A percentile compares a stretch with the other conserved stretches of the same genome.
These are phyloP conservation scores for Calonectris borealis DNA, from an alignment of 2,113 vertebrate species.

Conservation along the genomic window DNA sequence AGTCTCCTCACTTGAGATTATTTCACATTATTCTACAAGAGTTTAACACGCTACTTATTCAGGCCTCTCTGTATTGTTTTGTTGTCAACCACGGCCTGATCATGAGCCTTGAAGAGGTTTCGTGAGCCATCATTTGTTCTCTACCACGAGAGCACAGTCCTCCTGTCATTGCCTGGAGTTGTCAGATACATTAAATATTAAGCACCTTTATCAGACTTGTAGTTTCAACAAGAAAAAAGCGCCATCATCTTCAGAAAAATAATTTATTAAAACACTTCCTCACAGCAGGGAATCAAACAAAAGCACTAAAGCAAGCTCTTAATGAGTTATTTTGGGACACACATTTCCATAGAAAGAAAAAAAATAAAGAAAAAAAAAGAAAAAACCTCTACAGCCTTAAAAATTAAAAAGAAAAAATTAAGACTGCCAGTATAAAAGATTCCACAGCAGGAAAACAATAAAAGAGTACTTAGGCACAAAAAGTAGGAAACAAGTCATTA, in stretches of 20 bases:
- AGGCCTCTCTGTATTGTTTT: not conserved
- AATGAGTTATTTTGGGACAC: not conserved
- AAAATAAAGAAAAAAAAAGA: not conserved
- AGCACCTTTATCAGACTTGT: not conserved
- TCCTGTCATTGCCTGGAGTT: not conserved
- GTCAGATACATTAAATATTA: not conserved
- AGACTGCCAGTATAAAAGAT: not conserved
- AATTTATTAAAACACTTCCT: not conserved
- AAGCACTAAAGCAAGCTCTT: not conserved
- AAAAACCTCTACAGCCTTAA: not conserved
- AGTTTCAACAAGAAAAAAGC: not conserved
- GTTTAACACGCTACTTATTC: accelerated
- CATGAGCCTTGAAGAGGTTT: not conserved
- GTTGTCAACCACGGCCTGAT: not conserved
- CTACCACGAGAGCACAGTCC: not conserved
- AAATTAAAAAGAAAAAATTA: not conserved
- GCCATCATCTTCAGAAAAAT: not conserved
- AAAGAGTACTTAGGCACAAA: not conserved
- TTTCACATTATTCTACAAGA: not conserved
- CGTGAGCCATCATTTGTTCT: not conserved
- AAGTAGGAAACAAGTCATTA: constrained; percentile 8
- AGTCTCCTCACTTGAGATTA: not conserved
- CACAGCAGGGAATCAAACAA: not conserved
- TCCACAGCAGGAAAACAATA: constrained; percentile 11
- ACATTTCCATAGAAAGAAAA: not conserved